Evolutionary conservation across 2,797 vertebrate genomes (phyloP), one percentile per base, ranked within the genome.

Genomic region (Brachyalestes nurse): DNA sequence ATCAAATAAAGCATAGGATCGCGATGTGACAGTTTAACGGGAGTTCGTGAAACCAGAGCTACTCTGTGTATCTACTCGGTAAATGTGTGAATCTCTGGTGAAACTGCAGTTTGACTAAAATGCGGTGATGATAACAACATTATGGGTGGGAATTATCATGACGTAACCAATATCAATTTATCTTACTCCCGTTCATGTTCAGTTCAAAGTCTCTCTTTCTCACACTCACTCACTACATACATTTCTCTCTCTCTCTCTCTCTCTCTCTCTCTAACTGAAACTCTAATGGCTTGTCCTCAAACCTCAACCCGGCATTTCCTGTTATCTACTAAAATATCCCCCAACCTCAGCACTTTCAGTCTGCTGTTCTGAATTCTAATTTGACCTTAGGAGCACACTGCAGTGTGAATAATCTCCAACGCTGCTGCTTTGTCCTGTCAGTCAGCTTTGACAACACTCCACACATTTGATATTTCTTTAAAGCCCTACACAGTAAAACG

Each of bases 261-360:
- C 23, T 74, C 23, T 47, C 58, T 60, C 8, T 76, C 7, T 25
- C 19, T 75, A 53, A 72, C 76, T 47, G 40, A 78, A 64, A 82
- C 79, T 80, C 62, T 62, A 80, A 84, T 84, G 67, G 80, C 79
- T 72, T 78, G 72, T 72, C 77, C 73, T 81, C 78, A 72, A 65
- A 74, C 75, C 75, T 81, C 65, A 83, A 82, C 72, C 62, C 73
- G 42, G 81, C 82, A 82, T 83, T 87, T 87, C 83, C 86, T 85
- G 86, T 85, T 80, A 75, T 83, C 79, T 85, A 62, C 77, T 76
- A 55, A 80, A 82, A 75, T 80, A 80, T 85, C 75, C 74, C 57
- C 72, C 55, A 14, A 73, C 71, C 75, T 85, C 81, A 75, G 80
- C 78, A 49, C 49, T 82, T 86, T 82, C 77, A 80, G 7, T 62